These are phyloP conservation scores for Coelinius sp. DNA, from an alignment of 2,888 invertebrate genomes.

Conservation along the genomic window DNA sequence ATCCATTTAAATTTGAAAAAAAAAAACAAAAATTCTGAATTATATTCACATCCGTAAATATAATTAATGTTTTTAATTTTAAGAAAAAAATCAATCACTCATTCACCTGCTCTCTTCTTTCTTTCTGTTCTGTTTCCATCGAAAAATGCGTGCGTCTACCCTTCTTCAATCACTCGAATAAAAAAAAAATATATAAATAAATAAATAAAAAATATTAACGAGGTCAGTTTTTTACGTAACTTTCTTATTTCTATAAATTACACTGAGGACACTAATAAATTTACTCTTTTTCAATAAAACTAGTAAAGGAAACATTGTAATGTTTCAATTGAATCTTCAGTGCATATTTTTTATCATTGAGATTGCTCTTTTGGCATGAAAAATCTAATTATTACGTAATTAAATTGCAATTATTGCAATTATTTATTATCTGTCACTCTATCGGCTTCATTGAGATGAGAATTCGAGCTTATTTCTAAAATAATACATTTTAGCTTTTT, in stretches of 20 bases:
- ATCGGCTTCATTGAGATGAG: not conserved
- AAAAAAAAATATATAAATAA: not conserved
- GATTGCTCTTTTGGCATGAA: constrained; percentile 16
- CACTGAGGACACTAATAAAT: constrained; percentile 6
- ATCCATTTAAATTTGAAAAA: not conserved
- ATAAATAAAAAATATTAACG: constrained; percentile 54
- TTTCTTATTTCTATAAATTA: constrained; percentile 68
- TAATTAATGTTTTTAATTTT: constrained; percentile 22
- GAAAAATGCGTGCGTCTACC: constrained; percentile 49
- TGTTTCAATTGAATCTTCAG: constrained; percentile 10
- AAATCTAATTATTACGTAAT: not conserved
- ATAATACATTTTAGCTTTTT: constrained; percentile 5
- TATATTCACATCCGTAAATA: constrained; percentile 20
- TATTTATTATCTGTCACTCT: not conserved
- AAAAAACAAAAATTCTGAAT: not conserved
- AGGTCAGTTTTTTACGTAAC: constrained; percentile 71
- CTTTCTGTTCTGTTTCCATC: constrained; percentile 45
- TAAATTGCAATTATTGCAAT: not conserved
- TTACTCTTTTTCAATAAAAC: not conserved
- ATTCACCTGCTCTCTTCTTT: constrained; percentile 41
- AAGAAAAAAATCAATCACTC: constrained; percentile 35
- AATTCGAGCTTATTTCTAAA: constrained; percentile 9
- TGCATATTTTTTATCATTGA: constrained; percentile 14
- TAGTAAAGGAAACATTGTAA: constrained; percentile 6
- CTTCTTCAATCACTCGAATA: constrained; percentile 30